Evolutionary conservation across 2,797 vertebrate genomes (phyloP).

Genomic region (Chromis chromis): DNA sequence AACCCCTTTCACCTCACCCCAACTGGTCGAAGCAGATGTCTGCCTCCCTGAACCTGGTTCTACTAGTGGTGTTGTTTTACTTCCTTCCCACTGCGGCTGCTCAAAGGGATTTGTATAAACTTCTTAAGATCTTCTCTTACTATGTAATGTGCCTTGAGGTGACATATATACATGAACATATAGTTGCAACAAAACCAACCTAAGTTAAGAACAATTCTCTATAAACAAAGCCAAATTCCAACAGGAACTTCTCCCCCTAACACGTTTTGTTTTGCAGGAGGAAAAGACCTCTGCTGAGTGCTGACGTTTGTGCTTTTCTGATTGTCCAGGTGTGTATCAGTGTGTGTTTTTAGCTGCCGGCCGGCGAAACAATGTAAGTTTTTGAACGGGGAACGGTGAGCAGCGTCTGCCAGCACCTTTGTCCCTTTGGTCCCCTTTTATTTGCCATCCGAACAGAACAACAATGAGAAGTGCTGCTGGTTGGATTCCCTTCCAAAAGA

Average conservation of each 20-base stretch:
- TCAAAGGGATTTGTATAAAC: too few species aligned
- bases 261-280: constrained; percentile 26
- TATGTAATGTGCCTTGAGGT: too few species aligned
- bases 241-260: neutral
- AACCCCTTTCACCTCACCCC: too few species aligned
- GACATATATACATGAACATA: too few species aligned
- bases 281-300: constrained; percentile 36
- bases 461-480: constrained; percentile 86
- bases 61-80: too few species aligned
- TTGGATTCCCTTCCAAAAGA: constrained; percentile 85
- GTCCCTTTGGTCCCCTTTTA: constrained; percentile 72
- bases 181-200: too few species aligned
- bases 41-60: too few species aligned
- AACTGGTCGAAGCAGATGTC: too few species aligned
- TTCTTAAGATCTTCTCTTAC: too few species aligned
- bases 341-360: constrained; percentile 26
- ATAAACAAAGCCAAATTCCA: too few species aligned
- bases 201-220: too few species aligned
- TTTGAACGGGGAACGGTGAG: constrained; percentile 49
- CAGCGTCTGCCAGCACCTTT: constrained; percentile 76
- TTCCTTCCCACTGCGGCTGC: too few species aligned
- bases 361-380: constrained; percentile 69
- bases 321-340: constrained; percentile 69
- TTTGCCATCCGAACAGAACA: constrained; percentile 65
- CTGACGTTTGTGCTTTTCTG: constrained; percentile 72